Conservation (phyloP, 2,797 vertebrate species). For the Acrossocheilus wenchowensis region DNA sequence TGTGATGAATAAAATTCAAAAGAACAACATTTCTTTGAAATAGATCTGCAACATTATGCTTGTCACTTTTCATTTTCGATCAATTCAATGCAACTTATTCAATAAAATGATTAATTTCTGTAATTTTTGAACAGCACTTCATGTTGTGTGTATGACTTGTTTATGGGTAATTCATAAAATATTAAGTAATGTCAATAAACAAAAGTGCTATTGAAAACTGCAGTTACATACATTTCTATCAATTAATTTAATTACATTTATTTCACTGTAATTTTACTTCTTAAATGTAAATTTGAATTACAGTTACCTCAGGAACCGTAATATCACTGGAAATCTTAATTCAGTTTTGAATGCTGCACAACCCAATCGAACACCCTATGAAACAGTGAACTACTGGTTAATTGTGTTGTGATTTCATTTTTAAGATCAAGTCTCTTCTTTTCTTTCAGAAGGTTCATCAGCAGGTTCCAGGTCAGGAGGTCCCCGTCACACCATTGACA, state of each 20-base stretch:
- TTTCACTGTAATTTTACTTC: background rate
- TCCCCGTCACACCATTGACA: slow-evolving; percentile 88
- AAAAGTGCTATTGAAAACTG: background rate
- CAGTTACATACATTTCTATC: background rate
- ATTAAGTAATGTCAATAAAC: background rate
- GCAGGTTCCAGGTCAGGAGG: slow-evolving; percentile 84
- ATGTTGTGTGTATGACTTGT: background rate
- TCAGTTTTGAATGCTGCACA: background rate
- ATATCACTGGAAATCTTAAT: background rate
- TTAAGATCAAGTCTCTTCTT: slow-evolving; percentile 1
- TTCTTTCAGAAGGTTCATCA: slow-evolving; percentile 82
- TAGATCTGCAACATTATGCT: background rate
- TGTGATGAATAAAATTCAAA: background rate
- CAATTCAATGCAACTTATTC: background rate
- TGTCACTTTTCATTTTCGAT: background rate
- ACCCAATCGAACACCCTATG: background rate
- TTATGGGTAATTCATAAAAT: background rate
- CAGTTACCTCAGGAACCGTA: background rate
- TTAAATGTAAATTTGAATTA: background rate
- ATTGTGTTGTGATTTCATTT: background rate
- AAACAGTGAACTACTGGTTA: background rate
- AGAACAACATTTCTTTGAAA: background rate
- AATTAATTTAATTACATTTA: background rate
- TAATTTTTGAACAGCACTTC: background rate
- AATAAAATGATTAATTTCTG: background rate